phyloP scores from a whole-genome alignment of 2,888 invertebrate species.

The Nomada fabriciana region DNA sequence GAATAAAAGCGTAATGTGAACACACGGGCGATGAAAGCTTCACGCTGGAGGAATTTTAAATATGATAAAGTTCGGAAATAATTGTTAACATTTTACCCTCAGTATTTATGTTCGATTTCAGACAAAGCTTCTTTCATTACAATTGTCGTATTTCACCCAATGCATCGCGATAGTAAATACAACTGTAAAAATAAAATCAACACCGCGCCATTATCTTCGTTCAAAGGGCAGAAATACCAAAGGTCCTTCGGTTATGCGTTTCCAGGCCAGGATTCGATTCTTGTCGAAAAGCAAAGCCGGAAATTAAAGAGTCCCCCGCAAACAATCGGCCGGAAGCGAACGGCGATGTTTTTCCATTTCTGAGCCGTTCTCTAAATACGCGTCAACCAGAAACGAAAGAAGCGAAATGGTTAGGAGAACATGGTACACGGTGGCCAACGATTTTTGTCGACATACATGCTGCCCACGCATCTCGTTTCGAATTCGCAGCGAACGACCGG shows the following conservation, averaged over 20 bases:
- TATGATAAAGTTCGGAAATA: too few species aligned
- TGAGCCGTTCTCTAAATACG: conserved; percentile 18
- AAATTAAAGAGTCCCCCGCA: conserved; percentile 44
- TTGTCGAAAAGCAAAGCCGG: conserved; percentile 27
- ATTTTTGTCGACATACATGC: conserved; percentile 53
- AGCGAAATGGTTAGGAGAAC: too few species aligned
- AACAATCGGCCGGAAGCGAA: conserved; percentile 33
- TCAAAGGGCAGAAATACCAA: neutral
- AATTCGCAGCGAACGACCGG: conserved; percentile 63
- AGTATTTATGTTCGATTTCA: too few species aligned
- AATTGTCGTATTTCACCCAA: neutral
- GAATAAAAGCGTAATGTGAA: neutral
- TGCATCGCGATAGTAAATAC: neutral
- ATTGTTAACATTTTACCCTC: too few species aligned
- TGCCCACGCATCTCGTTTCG: conserved; percentile 57
- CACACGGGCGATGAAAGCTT: too few species aligned
- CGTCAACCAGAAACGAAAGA: conserved; percentile 9
- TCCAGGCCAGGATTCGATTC: conserved; percentile 4
- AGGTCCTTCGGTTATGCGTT: neutral
- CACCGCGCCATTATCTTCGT: too few species aligned
- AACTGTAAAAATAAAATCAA: neutral
- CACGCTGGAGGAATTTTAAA: too few species aligned
- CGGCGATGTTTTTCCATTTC: conserved; percentile 25
- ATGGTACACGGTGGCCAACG: conserved; percentile 44
- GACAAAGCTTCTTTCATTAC: too few species aligned